phyloP scores from a whole-genome alignment of 2,113 vertebrate genomes.

The Etia nguti region DNA sequence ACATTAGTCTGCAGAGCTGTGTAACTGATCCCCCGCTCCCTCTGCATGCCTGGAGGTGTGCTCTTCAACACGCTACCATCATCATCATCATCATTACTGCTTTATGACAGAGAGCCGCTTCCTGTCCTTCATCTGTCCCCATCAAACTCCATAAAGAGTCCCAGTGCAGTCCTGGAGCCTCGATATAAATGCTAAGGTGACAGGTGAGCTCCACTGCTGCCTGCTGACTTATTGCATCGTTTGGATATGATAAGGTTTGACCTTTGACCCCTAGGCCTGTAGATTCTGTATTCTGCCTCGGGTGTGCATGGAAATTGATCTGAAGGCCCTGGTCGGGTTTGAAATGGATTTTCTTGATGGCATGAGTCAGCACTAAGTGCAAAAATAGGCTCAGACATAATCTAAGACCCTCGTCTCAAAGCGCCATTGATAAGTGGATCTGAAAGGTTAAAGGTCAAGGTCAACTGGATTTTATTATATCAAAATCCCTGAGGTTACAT shows the following conservation, averaged over 20 bases:
- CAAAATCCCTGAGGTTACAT: fast-evolving
- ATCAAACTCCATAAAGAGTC: background rate
- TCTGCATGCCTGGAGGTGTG: background rate
- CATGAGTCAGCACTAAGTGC: fast-evolving
- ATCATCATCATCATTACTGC: constrained; percentile 24
- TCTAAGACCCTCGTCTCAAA: background rate
- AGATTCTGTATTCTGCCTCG: background rate
- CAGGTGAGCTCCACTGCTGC: background rate
- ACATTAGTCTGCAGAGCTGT: background rate
- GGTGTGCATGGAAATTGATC: background rate
- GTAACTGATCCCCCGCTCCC: background rate
- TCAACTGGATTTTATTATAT: background rate
- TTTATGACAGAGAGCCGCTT: background rate
- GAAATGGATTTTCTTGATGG: background rate
- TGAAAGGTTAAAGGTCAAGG: background rate
- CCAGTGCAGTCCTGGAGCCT: background rate
- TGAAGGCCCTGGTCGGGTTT: background rate
- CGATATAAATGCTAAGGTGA: constrained; percentile 30
- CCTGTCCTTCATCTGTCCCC: constrained; percentile 48
- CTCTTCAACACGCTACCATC: background rate
- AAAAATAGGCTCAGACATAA: background rate
- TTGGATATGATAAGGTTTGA: background rate
- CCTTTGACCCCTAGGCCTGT: constrained; percentile 9
- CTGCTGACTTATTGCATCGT: constrained; percentile 7
- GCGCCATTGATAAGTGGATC: background rate